Conservation (phyloP, 2,888 invertebrate species). For the Hydrotaea cyrtoneurina region DNA sequence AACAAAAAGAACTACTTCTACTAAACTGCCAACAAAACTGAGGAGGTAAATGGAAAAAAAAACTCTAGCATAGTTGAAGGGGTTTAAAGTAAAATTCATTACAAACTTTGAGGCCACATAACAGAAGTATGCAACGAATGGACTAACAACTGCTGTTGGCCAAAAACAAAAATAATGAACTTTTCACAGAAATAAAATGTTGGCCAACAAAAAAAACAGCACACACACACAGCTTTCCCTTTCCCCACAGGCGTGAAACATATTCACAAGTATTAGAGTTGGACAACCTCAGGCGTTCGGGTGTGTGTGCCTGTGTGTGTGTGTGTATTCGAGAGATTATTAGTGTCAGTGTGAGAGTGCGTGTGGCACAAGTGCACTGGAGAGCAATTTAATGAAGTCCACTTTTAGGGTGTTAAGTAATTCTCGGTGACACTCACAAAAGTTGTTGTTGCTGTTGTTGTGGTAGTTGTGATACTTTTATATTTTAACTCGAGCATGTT, state of each 20-base stretch:
- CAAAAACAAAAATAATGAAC: constrained; percentile 13
- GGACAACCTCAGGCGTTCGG: background rate
- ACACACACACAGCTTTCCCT: background rate
- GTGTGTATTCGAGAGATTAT: background rate
- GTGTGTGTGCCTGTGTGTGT: no score
- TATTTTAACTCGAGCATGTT: no score
- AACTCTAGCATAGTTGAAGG: constrained; percentile 51
- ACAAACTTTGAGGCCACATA: constrained; percentile 49
- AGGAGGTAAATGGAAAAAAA: background rate
- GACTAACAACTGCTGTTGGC: background rate
- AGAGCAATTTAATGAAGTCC: constrained; percentile 38
- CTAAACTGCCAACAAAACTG: background rate
- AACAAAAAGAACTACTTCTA: background rate
- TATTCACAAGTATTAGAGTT: background rate
- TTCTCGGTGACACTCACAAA: constrained; percentile 26
- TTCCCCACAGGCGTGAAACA: background rate
- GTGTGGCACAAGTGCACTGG: background rate
- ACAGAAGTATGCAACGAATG: background rate
- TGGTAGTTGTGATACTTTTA: no score
- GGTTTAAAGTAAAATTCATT: constrained; percentile 51
- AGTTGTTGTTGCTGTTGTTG: background rate
- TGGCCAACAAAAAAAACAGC: background rate
- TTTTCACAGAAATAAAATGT: constrained; percentile 8
- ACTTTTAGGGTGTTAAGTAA: constrained; percentile 45
- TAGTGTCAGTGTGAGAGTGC: constrained; percentile 3